Percentiles rank a stretch among this genome's conserved stretches.
phyloP scores from a whole-genome alignment of 2,113 vertebrate genomes.

The Macquaria australasica region DNA sequence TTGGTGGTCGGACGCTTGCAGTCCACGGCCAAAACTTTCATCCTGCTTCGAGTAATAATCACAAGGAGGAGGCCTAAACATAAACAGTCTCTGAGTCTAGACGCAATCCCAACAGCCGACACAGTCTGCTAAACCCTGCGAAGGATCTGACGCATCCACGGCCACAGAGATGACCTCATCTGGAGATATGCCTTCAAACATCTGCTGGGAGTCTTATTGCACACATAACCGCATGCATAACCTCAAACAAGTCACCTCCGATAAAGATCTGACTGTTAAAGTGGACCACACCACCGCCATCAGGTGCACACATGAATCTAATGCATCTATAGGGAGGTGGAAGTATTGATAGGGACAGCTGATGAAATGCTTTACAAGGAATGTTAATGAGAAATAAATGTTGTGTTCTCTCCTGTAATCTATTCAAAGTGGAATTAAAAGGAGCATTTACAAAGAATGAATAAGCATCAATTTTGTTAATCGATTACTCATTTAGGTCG shows the following conservation, averaged over 20 bases:
- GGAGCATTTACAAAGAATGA: too few species aligned
- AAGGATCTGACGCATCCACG: not conserved
- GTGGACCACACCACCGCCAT: not conserved
- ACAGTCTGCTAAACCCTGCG: not conserved
- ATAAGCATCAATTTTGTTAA: too few species aligned
- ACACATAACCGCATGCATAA: not conserved
- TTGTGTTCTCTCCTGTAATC: not conserved
- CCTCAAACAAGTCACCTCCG: conserved; percentile 1
- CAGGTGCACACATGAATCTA: not conserved
- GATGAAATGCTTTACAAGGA: not conserved
- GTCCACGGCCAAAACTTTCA: conserved; percentile 29
- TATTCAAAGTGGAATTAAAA: not conserved
- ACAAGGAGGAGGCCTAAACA: conserved; percentile 19
- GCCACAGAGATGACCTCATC: conserved; percentile 39
- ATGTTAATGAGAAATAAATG: not conserved
- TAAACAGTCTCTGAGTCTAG: conserved; percentile 55
- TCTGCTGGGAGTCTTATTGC: conserved; percentile 35
- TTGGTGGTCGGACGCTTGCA: conserved; percentile 49
- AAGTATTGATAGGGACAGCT: not conserved
- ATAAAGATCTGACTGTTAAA: not conserved
- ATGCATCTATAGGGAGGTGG: not conserved
- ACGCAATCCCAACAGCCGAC: not conserved
- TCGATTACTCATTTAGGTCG: not conserved
- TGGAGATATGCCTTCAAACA: conserved; percentile 40
- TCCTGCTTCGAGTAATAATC: conserved; percentile 56